These are phyloP conservation scores for Heliconius sara DNA, from an alignment of 2,888 invertebrate genomes.

Conservation along the genomic window DNA sequence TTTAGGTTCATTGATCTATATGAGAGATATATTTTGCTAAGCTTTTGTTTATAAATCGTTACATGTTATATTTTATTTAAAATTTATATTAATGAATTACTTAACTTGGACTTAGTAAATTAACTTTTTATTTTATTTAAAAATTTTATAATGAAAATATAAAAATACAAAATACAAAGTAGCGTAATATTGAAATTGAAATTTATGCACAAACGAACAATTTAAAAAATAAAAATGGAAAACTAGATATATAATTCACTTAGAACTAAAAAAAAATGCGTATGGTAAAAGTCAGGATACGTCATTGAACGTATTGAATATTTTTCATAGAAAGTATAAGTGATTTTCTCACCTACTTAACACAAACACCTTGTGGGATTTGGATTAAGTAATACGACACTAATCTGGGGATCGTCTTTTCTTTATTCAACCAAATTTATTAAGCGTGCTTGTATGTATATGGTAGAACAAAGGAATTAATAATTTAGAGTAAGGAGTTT, in stretches of 20 bases:
- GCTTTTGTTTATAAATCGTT: too few species aligned
- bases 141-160: too few species aligned
- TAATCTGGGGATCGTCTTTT: slow-evolving; percentile 28
- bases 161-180: too few species aligned
- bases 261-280: neutral
- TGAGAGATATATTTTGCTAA: too few species aligned
- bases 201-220: neutral
- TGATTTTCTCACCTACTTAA: slow-evolving; percentile 21
- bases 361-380: slow-evolving; percentile 22
- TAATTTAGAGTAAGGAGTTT: neutral
- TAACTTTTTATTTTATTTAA: too few species aligned
- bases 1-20: too few species aligned
- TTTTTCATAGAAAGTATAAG: slow-evolving; percentile 14
- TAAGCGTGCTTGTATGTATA: neutral
- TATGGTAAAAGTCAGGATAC: neutral
- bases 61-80: too few species aligned
- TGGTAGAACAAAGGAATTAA: neutral
- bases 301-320: neutral
- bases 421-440: slow-evolving; percentile 18
- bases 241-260: too few species aligned
- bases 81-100: too few species aligned
- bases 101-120: too few species aligned
- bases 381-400: slow-evolving; percentile 31
- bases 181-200: too few species aligned
- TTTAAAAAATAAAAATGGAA: neutral